phyloP scores from a whole-genome alignment of 1,140 invertebrate genomes.

The Caenorhabditis brenneri region DNA sequence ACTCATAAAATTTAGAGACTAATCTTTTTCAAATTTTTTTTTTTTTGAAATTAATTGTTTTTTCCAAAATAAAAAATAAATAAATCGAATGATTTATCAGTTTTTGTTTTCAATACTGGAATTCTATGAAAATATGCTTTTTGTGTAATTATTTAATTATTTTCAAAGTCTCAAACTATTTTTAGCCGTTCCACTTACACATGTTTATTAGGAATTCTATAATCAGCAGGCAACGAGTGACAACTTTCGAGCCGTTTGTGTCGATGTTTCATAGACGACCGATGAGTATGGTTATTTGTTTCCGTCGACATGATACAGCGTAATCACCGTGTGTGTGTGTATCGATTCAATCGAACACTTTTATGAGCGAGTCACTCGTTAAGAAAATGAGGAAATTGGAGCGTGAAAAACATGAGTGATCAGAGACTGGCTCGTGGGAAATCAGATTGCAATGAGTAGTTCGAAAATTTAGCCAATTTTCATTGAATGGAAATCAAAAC shows the following conservation, averaged over 20 bases:
- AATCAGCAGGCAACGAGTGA: slow-evolving; percentile 8
- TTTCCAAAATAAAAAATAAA: too few relatives aligned
- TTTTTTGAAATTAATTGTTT: too few relatives aligned
- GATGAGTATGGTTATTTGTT: background rate
- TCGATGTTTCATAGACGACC: background rate
- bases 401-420: background rate
- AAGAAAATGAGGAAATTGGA: background rate
- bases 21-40: too few relatives aligned
- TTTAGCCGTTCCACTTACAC: background rate
- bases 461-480: slow-evolving; percentile 19
- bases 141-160: background rate
- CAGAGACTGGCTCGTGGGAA: background rate
- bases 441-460: background rate
- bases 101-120: too few relatives aligned
- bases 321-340: slow-evolving; percentile 6
- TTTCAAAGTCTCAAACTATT: background rate
- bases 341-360: background rate
- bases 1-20: too few relatives aligned
- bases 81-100: too few relatives aligned
- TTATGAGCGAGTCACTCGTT: slow-evolving; percentile 16
- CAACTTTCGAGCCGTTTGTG: background rate
- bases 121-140: background rate
- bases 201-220: slow-evolving; percentile 35
- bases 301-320: background rate
- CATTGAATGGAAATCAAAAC: slow-evolving; percentile 30